A percentile compares a stretch with the other conserved stretches of the same genome.
Conservation (phyloP, 2,888 invertebrate genomes). For the Hirtodrosophila alboralis region DNA sequence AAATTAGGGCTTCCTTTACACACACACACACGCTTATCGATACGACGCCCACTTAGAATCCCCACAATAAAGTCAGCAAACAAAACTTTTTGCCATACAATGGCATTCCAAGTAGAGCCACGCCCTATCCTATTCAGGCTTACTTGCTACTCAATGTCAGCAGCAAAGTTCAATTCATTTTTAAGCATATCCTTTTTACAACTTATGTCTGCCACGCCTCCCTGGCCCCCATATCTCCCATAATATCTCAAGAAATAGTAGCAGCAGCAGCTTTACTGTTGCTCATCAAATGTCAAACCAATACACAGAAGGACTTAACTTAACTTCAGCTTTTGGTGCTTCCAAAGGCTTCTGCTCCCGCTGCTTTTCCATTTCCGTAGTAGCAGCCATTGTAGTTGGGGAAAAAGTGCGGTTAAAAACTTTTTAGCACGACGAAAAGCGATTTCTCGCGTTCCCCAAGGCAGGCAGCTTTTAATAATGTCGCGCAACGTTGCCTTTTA, state of each 20-base stretch:
- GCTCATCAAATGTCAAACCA: constrained; percentile 78
- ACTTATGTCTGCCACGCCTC: constrained; percentile 35
- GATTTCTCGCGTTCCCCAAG: constrained; percentile 66
- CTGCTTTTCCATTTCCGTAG: constrained; percentile 70
- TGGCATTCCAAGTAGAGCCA: background rate
- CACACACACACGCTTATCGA: constrained; percentile 21
- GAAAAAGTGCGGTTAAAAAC: constrained; percentile 66
- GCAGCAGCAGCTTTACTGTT: constrained; percentile 48
- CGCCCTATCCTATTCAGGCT: constrained; percentile 8
- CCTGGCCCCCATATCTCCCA: background rate
- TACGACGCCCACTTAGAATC: constrained; percentile 43
- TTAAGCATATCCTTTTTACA: constrained; percentile 66
- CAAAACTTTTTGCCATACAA: constrained; percentile 37
- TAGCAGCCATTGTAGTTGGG: constrained; percentile 63
- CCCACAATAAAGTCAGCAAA: background rate
- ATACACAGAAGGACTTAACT: constrained; percentile 76
- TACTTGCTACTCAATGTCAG: constrained; percentile 48
- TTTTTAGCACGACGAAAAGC: constrained; percentile 73
- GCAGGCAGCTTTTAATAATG: constrained; percentile 53
- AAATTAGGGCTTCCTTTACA: constrained; percentile 63
- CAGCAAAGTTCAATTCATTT: constrained; percentile 76
- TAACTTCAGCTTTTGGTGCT: constrained; percentile 33
- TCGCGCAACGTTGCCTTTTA: constrained; percentile 19
- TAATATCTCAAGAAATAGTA: constrained; percentile 4
- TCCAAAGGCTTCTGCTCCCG: constrained; percentile 6